Base-by-base conservation (phyloP, 2,113 vertebrate genomes). In the Scolopax mira region DNA sequence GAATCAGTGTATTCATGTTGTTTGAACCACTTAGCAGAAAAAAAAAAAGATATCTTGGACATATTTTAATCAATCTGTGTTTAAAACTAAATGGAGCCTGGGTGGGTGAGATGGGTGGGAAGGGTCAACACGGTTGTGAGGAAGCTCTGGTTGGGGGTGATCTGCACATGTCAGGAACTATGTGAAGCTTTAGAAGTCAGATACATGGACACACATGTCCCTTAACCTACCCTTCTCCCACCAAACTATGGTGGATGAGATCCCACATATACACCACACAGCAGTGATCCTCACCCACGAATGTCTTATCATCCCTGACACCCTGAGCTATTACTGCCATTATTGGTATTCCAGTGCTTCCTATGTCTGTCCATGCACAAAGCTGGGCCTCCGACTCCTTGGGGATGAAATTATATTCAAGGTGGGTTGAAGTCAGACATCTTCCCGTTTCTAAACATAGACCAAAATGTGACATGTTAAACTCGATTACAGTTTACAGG, bases 231-330 rank as follows among this genome's bases (percentile, higher is more conserved):
- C 48, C 37, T 52, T 86, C 58, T 27, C 52, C n/a, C 27, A 10
- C 9, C 28, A 64, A 5, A 5, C 8, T 1, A 0, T 10, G 9
- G 9, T 23, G 13, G 6, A 25, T 25, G 39, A 54, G 39, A 41
- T 46, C 31, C 33, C 52, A 60, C 66, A 69, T 48, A 46, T 7
- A 28, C 8, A 58, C 3, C 4, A 24, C 19, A 27, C 42, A 55
- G 73, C 24, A 81, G 28, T 13, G 13, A 51, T 30, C 48, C 37
- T 62, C 17, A 37, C 11, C 30, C 74, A 27, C 7, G 4, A 33
- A 41, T 28, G n/a, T 62, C 41, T n/a, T n/a, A 11, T 21, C 3
- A 28, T 52, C 31, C 19, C 22, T 42, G n/a, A 28, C 1, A 4
- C 18, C 37, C 64, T 48, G 28, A 87, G 19, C 30, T 52, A 7